Percentiles rank a stretch among this genome's conserved stretches.
Evolutionary conservation across 2,888 invertebrate species (phyloP).

Genomic region (Maniola hyperantus): DNA sequence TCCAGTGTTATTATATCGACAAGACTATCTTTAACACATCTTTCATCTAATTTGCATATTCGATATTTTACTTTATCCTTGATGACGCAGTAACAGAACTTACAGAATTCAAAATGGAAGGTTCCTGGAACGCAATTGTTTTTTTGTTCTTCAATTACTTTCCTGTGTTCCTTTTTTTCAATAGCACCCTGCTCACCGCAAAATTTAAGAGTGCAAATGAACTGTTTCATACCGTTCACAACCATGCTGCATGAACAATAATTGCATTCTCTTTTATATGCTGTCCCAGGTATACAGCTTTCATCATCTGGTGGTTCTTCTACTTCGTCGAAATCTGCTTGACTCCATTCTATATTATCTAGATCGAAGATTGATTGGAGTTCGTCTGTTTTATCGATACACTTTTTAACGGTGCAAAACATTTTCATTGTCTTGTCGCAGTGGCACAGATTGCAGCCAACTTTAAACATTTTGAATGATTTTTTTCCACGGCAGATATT

Average conservation of each 20-base stretch:
- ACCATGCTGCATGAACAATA: slow-evolving; percentile 57
- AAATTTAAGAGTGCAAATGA: slow-evolving; percentile 64
- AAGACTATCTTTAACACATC: slow-evolving; percentile 38
- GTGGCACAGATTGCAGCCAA: slow-evolving; percentile 80
- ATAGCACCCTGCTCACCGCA: slow-evolving; percentile 43
- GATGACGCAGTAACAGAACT: slow-evolving; percentile 55
- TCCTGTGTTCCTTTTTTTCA: background rate
- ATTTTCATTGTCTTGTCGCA: slow-evolving; percentile 69
- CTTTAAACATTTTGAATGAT: slow-evolving; percentile 60
- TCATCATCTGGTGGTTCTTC: slow-evolving; percentile 45
- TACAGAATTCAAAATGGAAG: slow-evolving; percentile 55
- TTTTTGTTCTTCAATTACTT: slow-evolving; percentile 10
- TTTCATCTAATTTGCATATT: slow-evolving; percentile 49
- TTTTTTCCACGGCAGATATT: slow-evolving; percentile 48
- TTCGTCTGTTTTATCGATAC: slow-evolving; percentile 42
- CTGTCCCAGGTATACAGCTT: slow-evolving; percentile 55
- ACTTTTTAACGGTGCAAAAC: slow-evolving; percentile 69
- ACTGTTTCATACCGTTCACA: slow-evolving; percentile 51
- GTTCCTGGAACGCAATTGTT: slow-evolving; percentile 54
- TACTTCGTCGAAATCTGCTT: slow-evolving; percentile 18
- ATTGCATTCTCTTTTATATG: slow-evolving; percentile 62
- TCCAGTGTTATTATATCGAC: background rate
- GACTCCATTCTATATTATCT: background rate
- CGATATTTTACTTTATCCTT: slow-evolving; percentile 47
- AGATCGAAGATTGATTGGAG: background rate